phyloP scores from a whole-genome alignment of 2,113 vertebrate genomes.

The human (Homo sapiens) region DNA sequence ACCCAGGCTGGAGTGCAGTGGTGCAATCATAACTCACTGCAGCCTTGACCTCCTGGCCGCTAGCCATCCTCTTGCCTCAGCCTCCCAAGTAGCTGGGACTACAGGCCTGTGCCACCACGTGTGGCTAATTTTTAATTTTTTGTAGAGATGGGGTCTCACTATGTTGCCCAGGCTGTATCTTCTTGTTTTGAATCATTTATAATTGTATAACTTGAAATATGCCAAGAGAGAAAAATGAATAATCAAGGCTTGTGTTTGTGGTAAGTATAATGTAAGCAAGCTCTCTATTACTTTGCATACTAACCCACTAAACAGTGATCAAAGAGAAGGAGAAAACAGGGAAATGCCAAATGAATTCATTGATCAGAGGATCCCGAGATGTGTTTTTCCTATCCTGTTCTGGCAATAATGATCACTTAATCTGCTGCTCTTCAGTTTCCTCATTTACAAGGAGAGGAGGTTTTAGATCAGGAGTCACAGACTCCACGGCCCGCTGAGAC shows the following conservation, averaged over 20 bases:
- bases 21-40: too few species aligned
- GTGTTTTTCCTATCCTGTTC: neutral
- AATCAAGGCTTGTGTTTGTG: neutral
- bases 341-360: neutral
- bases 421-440: neutral
- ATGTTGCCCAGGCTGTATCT: neutral
- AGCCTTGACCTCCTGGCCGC: too few species aligned
- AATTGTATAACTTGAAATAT: neutral
- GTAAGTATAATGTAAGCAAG: neutral
- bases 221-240: neutral
- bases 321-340: neutral
- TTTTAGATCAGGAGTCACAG: neutral
- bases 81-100: too few species aligned
- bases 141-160: too few species aligned
- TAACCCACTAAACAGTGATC: neutral
- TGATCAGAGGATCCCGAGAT: neutral
- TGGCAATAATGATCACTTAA: neutral
- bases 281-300: neutral
- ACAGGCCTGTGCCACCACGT: too few species aligned
- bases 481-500: accelerated
- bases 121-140: too few species aligned
- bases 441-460: neutral
- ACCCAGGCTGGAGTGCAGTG: too few species aligned
- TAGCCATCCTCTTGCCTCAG: too few species aligned
- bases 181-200: neutral